Evolutionary conservation across 2,113 vertebrate species (phyloP).

Genomic region (Epinephelus cyanopodus): DNA sequence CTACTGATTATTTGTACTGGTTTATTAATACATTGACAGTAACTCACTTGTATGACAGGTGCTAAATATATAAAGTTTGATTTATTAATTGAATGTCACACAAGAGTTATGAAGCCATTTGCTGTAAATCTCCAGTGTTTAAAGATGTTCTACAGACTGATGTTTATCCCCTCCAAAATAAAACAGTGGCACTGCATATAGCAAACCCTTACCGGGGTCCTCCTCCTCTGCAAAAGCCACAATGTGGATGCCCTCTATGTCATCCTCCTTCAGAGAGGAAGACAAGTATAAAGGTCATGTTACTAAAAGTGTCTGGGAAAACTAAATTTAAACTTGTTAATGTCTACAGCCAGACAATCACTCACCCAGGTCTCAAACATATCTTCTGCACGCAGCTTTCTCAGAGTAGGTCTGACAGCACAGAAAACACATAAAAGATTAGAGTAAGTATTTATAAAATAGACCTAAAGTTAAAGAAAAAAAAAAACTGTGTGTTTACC

Average conservation of each 20-base stretch:
- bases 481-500: constrained; percentile 80
- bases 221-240: constrained; percentile 98
- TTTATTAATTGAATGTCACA: background rate
- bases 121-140: background rate
- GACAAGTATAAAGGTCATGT: background rate
- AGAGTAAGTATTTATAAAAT: background rate
- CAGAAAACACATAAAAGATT: constrained; percentile 31
- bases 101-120: background rate
- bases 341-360: background rate
- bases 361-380: constrained; percentile 99
- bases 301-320: background rate
- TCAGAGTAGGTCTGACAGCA: constrained; percentile 90
- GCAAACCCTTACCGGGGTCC: constrained; percentile 89
- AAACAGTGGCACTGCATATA: background rate
- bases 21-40: background rate
- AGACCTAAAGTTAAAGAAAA: background rate
- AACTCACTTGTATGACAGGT: background rate
- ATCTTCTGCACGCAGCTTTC: constrained; percentile 94
- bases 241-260: constrained; percentile 95
- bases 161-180: background rate
- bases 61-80: background rate
- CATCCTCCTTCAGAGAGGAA: constrained; percentile 89
- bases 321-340: background rate
- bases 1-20: background rate
- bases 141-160: background rate